Conservation (phyloP, 2,888 invertebrate genomes). For the Pelosia muscerda region DNA sequence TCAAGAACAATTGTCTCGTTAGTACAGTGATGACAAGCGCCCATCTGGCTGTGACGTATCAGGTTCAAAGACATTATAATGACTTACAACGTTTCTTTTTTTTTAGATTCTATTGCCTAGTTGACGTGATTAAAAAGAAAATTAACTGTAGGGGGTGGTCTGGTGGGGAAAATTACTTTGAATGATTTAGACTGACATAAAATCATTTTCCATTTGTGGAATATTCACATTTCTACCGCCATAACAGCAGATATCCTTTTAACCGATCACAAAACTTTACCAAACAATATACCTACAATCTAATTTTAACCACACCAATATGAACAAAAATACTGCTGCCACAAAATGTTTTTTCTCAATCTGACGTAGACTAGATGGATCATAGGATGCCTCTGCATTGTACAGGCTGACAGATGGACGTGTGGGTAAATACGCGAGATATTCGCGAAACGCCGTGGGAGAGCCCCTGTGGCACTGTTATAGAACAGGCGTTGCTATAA, state of each 20-base stretch:
- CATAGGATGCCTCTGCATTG: slow-evolving; percentile 12
- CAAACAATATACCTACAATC: neutral
- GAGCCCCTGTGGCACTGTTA: slow-evolving; percentile 12
- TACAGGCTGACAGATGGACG: slow-evolving; percentile 13
- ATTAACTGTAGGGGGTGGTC: too few relatives aligned
- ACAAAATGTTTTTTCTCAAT: neutral
- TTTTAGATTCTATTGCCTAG: too few relatives aligned
- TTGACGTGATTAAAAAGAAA: too few relatives aligned
- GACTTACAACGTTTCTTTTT: too few relatives aligned
- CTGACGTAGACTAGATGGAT: slow-evolving; percentile 6
- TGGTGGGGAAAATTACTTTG: too few relatives aligned
- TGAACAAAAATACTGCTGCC: neutral
- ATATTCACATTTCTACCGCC: neutral
- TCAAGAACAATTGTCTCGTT: neutral
- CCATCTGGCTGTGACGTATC: neutral
- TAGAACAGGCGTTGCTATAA: neutral
- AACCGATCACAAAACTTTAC: neutral
- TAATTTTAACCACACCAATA: neutral
- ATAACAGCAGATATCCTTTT: neutral
- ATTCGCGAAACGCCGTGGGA: slow-evolving; percentile 17
- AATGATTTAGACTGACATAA: too few relatives aligned
- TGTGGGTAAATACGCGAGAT: slow-evolving; percentile 12
- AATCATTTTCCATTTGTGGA: neutral
- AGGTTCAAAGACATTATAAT: slow-evolving; percentile 1
- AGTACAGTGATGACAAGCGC: neutral